Base-by-base conservation (phyloP, 1,140 invertebrate genomes). In the Bursaphelenchus mucronatus region DNA sequence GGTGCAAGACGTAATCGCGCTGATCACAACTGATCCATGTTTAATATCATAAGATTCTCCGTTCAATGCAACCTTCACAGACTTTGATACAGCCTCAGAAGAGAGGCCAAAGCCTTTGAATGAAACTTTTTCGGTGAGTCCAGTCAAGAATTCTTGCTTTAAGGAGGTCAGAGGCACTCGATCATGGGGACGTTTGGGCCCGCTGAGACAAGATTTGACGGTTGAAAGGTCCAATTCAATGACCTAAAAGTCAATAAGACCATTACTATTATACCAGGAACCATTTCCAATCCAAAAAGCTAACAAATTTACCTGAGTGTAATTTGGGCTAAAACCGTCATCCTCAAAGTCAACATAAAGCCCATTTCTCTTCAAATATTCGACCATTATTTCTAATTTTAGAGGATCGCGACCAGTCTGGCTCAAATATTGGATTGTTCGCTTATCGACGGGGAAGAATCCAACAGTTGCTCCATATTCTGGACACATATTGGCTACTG, bases 181-280 rank as follows among this genome's bases (percentile, higher is more conserved):
- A 84, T 98, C 95, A 74, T 98, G 94, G 0, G 94, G 94, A 69
- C 94, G 84, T 82, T 98, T 97, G 0, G 95, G 94, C 8, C 95
- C 95, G 72, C 91, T 94, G 0, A 96, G 89, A 59, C 91, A 96
- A 3, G 94, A 90, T 9, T 91, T 91, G 0, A 98, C 91, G 0
- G 89, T 90, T 0, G 83, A 82, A 41, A 98, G 84, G 82, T 98
- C 93, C 59, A 98, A 82, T 64, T 90, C 90, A 8, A 94, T 88
- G 45, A 89, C 85, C 87, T 90, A 56, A 64, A 74, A 44, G 44
- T 64, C 11, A 71, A 73, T n/a, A 1, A 19, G 54, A 21, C 30
- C 21, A 54, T 15, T 15, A 30, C 13, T 40, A 70, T 41, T 68
- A 68, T 11, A 11, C 15, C 5, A 43, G 69, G 2, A 3, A 40